Conservation (phyloP, 2,888 invertebrate species). For the Sinodicranocentrus sp. region DNA sequence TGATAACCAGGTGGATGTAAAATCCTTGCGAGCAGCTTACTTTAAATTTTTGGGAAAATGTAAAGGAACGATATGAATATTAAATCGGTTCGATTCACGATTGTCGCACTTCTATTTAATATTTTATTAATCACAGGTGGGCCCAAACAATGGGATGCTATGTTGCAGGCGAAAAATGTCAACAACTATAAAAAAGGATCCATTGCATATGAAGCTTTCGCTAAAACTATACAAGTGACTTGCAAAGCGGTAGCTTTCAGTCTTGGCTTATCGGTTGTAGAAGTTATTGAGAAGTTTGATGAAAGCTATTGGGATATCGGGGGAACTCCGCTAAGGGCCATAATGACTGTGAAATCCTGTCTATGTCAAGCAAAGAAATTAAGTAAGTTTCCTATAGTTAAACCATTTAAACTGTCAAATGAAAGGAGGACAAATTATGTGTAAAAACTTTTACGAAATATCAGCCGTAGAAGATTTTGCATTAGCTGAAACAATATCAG, state of each 20-base stretch:
- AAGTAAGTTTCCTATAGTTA: background rate
- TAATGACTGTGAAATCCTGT: constrained; percentile 47
- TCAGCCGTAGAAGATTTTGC: constrained; percentile 40
- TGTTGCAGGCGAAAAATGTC: background rate
- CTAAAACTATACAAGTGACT: constrained; percentile 23
- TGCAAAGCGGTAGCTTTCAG: constrained; percentile 55
- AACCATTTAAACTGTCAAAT: no score
- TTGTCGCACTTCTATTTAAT: background rate
- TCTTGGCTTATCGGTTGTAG: background rate
- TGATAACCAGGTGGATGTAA: constrained; percentile 28
- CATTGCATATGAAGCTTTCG: background rate
- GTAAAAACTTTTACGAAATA: background rate
- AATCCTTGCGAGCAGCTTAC: constrained; percentile 25
- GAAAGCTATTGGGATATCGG: constrained; percentile 42
- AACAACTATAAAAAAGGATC: background rate
- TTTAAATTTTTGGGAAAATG: constrained; percentile 41
- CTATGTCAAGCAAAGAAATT: constrained; percentile 37
- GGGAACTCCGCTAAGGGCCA: constrained; percentile 37
- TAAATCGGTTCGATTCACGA: background rate
- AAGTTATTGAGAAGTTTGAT: constrained; percentile 30
- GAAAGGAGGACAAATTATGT: background rate
- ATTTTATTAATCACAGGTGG: background rate
- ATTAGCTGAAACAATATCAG: constrained; percentile 19
- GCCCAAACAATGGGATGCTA: constrained; percentile 1
- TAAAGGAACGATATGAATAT: background rate